A percentile compares a stretch with the other conserved stretches of the same genome.
phyloP scores from a whole-genome alignment of 2,888 invertebrate species.

The Ennomos quercinarius region DNA sequence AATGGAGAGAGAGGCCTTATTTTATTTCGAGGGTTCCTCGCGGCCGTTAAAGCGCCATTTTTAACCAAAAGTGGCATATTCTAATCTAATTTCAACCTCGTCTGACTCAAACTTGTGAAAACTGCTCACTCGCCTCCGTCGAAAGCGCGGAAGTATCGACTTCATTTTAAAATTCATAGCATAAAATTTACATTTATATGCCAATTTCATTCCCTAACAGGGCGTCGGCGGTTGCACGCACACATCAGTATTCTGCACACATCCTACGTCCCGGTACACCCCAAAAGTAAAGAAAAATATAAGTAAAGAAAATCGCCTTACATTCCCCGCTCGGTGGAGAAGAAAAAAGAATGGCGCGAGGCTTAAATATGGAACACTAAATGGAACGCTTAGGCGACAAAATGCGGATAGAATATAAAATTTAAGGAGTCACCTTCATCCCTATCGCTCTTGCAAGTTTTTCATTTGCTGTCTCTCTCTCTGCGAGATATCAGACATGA shows the following conservation, averaged over 20 bases:
- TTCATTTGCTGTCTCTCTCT: slow-evolving; percentile 65
- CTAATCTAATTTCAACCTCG: slow-evolving; percentile 81
- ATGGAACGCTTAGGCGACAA: slow-evolving; percentile 86
- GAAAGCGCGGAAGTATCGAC: slow-evolving; percentile 81
- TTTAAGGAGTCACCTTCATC: slow-evolving; percentile 73
- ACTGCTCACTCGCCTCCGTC: slow-evolving; percentile 58
- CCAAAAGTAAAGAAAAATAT: slow-evolving; percentile 71
- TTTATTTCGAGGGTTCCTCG: slow-evolving; percentile 13
- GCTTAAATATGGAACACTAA: slow-evolving; percentile 86
- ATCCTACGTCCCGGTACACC: slow-evolving; percentile 66
- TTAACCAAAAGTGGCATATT: slow-evolving; percentile 72
- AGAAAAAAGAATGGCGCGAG: slow-evolving; percentile 78
- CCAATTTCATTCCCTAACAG: slow-evolving; percentile 85
- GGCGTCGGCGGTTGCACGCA: slow-evolving; percentile 79
- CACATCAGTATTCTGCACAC: slow-evolving; percentile 83
- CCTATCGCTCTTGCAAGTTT: slow-evolving; percentile 56
- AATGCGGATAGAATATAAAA: slow-evolving; percentile 86
- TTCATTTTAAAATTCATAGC: slow-evolving; percentile 86
- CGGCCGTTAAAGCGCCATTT: slow-evolving; percentile 69
- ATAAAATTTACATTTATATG: slow-evolving; percentile 86
- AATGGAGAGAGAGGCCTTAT: slow-evolving; percentile 31
- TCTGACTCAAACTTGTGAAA: slow-evolving; percentile 69
- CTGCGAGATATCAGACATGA: slow-evolving; percentile 72
- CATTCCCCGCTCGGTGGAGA: slow-evolving; percentile 72
- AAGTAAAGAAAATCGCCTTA: slow-evolving; percentile 68